Percentiles rank a stretch among this genome's conserved stretches.
These are phyloP conservation scores for Chaetorhynchus papuensis DNA, from an alignment of 2,113 vertebrate species.

Conservation along the genomic window DNA sequence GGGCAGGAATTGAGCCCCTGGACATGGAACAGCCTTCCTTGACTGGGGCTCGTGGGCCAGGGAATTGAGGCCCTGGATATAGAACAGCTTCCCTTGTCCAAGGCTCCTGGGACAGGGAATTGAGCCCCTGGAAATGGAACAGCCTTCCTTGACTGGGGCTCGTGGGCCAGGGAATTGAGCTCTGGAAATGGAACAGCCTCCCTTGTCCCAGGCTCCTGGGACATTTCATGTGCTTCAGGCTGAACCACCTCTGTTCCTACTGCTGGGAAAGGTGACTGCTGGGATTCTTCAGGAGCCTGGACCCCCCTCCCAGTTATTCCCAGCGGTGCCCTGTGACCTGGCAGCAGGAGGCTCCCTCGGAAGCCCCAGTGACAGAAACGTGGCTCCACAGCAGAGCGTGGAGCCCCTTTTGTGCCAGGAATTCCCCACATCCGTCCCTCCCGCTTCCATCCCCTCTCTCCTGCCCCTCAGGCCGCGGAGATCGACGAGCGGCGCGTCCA, in stretches of 20 bases:
- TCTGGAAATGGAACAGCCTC: not conserved
- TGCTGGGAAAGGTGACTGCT: not conserved
- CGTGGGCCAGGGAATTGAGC: not conserved
- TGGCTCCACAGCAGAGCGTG: rapidly evolving
- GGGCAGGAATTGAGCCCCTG: too few species aligned
- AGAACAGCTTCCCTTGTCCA: not conserved
- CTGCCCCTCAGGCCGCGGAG: conserved; percentile 72
- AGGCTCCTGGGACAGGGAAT: too few species aligned
- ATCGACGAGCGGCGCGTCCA: conserved; percentile 87
- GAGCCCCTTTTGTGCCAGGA: not conserved
- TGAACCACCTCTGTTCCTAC: rapidly evolving
- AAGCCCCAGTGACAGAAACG: not conserved
- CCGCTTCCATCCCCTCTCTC: not conserved
- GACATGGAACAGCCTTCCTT: not conserved
- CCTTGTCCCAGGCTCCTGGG: not conserved
- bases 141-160: not conserved
- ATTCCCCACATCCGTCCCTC: rapidly evolving
- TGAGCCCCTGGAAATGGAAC: not conserved
- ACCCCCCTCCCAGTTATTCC: not conserved
- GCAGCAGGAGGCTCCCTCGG: rapidly evolving
- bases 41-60: not conserved
- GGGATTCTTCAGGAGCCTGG: not conserved
- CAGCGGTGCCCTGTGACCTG: not conserved
- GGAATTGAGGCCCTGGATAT: not conserved
- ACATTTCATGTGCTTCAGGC: not conserved